Evolutionary conservation across 2,113 vertebrate species (phyloP).

Genomic region (Archilochus colubris): DNA sequence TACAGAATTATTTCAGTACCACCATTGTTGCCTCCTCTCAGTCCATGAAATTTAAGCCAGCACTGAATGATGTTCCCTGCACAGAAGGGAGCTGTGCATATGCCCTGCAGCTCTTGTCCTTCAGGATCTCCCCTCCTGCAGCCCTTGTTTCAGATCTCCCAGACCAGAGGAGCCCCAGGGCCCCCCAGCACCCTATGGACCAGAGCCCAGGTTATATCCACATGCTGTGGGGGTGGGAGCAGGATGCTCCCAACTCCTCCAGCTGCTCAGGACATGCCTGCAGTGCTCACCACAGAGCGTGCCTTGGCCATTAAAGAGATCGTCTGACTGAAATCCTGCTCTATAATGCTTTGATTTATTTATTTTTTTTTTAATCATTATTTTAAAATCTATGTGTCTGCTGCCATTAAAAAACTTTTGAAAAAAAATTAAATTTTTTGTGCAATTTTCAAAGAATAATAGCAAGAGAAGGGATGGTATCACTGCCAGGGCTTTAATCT

Average conservation of each 20-base stretch:
- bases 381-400: not conserved
- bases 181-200: not conserved
- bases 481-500: not conserved
- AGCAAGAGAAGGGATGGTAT: not conserved
- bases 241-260: not conserved
- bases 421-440: not conserved
- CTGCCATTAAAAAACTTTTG: not conserved
- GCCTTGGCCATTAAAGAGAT: not conserved
- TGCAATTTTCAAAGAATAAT: constrained; percentile 1
- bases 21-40: not conserved
- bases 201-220: not conserved
- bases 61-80: not conserved
- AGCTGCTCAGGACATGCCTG: not conserved
- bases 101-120: not conserved
- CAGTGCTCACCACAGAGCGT: fast-evolving
- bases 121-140: not conserved
- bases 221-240: fast-evolving
- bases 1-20: not conserved
- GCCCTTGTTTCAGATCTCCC: not conserved
- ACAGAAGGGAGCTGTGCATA: fast-evolving
- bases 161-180: not conserved
- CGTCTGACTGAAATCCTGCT: not conserved
- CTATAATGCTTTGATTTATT: not conserved
- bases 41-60: not conserved
- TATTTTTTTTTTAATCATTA: not conserved